Conservation (phyloP, 1,140 invertebrate genomes). For the Drosophila equinoxialis region DNA sequence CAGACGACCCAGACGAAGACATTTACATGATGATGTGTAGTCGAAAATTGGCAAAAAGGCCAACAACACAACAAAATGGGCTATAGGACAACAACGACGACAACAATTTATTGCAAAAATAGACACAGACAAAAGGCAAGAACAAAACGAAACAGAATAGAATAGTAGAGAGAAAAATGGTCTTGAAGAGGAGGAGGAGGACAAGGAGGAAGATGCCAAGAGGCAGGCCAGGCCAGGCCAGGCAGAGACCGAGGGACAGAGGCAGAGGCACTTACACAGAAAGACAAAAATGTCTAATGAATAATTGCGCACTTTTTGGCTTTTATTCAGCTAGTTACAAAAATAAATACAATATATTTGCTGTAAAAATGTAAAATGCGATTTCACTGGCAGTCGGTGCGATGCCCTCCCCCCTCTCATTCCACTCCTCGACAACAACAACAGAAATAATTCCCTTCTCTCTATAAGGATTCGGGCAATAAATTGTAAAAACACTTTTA, state of each 20-base stretch:
- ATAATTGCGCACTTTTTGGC: slow-evolving; percentile 65
- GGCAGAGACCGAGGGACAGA: background rate
- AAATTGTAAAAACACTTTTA: slow-evolving; percentile 24
- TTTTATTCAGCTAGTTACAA: slow-evolving; percentile 17
- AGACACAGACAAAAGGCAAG: slow-evolving; percentile 46
- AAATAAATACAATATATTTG: slow-evolving; percentile 19
- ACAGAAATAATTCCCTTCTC: too few relatives aligned
- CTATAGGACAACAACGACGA: slow-evolving; percentile 7
- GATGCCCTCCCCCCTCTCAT: background rate
- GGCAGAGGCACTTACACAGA: slow-evolving; percentile 35
- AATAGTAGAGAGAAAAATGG: background rate
- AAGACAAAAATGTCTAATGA: slow-evolving; percentile 44
- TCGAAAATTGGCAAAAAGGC: slow-evolving; percentile 71
- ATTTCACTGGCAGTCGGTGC: slow-evolving; percentile 4
- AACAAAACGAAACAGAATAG: slow-evolving; percentile 21
- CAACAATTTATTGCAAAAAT: slow-evolving; percentile 68
- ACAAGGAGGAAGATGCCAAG: background rate
- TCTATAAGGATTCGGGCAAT: slow-evolving; percentile 18
- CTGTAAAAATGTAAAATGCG: slow-evolving; percentile 20
- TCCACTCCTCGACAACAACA: background rate
- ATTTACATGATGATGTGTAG: slow-evolving; percentile 76
- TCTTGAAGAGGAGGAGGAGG: background rate
- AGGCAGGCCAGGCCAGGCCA: too few relatives aligned
- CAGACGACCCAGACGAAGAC: slow-evolving; percentile 25
- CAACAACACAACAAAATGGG: slow-evolving; percentile 32